Evolutionary conservation across 2,888 invertebrate species (phyloP).

Genomic region (Napeogenes inachia): DNA sequence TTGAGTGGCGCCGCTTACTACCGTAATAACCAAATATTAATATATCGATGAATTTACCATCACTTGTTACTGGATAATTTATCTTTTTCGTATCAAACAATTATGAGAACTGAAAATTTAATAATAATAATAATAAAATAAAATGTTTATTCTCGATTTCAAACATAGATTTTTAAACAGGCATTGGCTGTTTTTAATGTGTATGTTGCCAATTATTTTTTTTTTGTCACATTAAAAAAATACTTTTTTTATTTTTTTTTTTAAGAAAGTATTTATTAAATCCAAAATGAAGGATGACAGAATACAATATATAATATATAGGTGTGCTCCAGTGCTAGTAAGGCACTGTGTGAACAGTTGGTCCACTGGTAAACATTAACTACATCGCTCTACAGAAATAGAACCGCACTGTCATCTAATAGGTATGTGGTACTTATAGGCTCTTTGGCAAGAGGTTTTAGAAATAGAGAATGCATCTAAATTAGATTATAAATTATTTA

Average conservation of each 20-base stretch:
- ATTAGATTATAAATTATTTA: neutral
- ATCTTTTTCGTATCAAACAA: neutral
- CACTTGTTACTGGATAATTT: neutral
- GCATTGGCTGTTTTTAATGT: too few relatives aligned
- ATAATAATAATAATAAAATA: too few relatives aligned
- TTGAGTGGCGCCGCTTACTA: neutral
- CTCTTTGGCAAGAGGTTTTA: neutral
- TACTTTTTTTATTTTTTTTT: too few relatives aligned
- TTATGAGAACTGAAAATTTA: neutral
- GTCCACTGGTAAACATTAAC: neutral
- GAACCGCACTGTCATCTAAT: neutral
- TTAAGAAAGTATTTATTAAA: too few relatives aligned
- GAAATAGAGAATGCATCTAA: neutral
- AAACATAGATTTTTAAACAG: too few relatives aligned
- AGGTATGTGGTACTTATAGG: constrained; percentile 5
- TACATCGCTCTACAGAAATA: constrained; percentile 6
- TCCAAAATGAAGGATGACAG: too few relatives aligned
- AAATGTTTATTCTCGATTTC: too few relatives aligned
- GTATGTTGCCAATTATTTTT: too few relatives aligned
- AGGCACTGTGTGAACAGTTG: constrained; percentile 4
- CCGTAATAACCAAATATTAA: neutral
- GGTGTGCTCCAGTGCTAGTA: neutral
- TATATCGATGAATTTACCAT: neutral
- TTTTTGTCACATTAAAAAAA: too few relatives aligned
- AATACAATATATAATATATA: neutral